Evolutionary conservation across 2,888 invertebrate genomes (phyloP).

Genomic region (Acronicta aceris): DNA sequence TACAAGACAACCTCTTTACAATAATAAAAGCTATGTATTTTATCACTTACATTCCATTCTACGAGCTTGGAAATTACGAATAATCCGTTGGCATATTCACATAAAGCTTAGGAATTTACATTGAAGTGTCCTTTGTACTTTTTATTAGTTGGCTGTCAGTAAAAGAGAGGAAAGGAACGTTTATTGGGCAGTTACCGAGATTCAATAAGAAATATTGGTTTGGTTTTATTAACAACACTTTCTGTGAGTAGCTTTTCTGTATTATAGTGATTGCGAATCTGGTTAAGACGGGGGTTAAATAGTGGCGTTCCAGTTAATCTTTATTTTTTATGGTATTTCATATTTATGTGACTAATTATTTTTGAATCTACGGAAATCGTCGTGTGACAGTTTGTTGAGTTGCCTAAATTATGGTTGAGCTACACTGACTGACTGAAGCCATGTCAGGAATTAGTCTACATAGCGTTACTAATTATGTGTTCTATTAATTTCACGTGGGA

Average conservation of each 20-base stretch:
- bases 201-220: constrained; percentile 77
- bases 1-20: not conserved
- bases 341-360: no score
- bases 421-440: no score
- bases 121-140: constrained; percentile 61
- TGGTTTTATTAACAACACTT: constrained; percentile 51
- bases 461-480: no score
- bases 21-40: constrained; percentile 23
- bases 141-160: constrained; percentile 71
- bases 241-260: constrained; percentile 14
- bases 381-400: no score
- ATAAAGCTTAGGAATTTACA: constrained; percentile 65
- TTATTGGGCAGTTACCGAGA: constrained; percentile 78
- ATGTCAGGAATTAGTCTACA: no score
- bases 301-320: not conserved
- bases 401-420: no score
- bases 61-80: constrained; percentile 55
- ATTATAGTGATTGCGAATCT: constrained; percentile 12
- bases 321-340: not conserved
- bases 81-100: constrained; percentile 56
- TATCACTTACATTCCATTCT: constrained; percentile 38
- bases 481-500: no score
- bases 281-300: constrained; percentile 7
- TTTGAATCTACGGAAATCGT: no score
- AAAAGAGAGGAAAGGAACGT: constrained; percentile 62